These are phyloP conservation scores for Ophion obscuratus DNA, from an alignment of 2,888 invertebrate species.

Conservation along the genomic window DNA sequence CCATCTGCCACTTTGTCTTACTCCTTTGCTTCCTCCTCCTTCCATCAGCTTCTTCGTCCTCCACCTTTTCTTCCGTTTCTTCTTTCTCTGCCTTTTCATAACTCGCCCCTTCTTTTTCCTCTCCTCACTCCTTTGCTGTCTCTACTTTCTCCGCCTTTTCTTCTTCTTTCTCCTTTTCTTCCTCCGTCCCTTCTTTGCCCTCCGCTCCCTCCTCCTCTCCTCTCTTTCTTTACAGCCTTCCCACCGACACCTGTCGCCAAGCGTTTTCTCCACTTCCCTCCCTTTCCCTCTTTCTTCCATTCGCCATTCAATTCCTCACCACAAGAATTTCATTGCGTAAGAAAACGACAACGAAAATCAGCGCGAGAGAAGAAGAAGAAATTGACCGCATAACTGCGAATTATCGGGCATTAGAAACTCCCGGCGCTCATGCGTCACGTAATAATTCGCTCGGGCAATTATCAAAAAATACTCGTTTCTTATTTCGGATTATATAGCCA, in stretches of 20 bases:
- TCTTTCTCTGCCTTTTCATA: neutral
- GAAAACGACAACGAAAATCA: neutral
- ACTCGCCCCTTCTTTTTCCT: neutral
- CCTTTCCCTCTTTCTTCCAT: neutral
- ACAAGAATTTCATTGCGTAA: neutral
- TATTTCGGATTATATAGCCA: conserved; percentile 30
- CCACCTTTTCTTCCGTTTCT: neutral
- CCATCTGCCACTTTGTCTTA: neutral
- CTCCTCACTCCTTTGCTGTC: neutral
- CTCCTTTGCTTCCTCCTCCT: neutral
- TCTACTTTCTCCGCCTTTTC: neutral
- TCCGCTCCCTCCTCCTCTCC: neutral
- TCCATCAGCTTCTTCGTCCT: neutral
- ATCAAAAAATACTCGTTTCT: conserved; percentile 21
- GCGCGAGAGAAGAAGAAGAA: conserved; percentile 3
- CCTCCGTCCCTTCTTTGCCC: neutral
- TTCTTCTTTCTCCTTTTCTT: neutral
- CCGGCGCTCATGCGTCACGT: conserved; percentile 30
- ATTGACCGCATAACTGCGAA: conserved; percentile 8
- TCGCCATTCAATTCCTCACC: neutral
- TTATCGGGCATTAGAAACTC: conserved; percentile 41
- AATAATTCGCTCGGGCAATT: conserved; percentile 36
- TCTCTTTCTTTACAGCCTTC: neutral
- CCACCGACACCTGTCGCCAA: too few species aligned
- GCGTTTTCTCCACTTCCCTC: neutral